Conservation (phyloP, 2,888 invertebrate species). For the Polydrusus tereticollis region DNA sequence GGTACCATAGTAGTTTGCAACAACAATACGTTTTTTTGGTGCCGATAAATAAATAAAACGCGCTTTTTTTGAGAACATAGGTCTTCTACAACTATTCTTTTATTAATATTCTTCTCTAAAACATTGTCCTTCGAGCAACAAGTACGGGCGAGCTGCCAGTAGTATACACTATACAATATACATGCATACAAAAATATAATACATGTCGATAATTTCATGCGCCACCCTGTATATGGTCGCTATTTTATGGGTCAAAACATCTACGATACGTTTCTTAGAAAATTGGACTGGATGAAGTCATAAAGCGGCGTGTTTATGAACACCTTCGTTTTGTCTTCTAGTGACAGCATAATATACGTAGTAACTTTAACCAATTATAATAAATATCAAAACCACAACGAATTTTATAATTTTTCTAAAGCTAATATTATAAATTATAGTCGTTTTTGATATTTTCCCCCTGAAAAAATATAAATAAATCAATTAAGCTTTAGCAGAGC, state of each 20-base stretch:
- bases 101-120: too few species aligned
- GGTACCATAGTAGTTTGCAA: too few species aligned
- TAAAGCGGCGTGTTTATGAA: constrained; percentile 43
- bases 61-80: too few species aligned
- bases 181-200: too few species aligned
- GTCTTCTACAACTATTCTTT: too few species aligned
- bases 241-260: constrained; percentile 21
- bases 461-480: too few species aligned
- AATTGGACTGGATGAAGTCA: constrained; percentile 37
- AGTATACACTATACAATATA: too few species aligned
- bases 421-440: constrained; percentile 10
- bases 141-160: too few species aligned
- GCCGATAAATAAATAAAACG: too few species aligned
- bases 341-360: constrained; percentile 29
- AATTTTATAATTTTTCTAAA: constrained; percentile 2
- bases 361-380: constrained; percentile 39
- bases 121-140: too few species aligned
- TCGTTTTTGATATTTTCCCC: background rate
- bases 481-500: background rate
- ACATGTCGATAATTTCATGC: background rate
- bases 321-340: constrained; percentile 38
- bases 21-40: too few species aligned
- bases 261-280: constrained; percentile 25
- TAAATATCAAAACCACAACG: constrained; percentile 17
- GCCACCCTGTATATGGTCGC: background rate